Conservation (phyloP, 2,797 vertebrate species). For the Chrosomus eos region DNA sequence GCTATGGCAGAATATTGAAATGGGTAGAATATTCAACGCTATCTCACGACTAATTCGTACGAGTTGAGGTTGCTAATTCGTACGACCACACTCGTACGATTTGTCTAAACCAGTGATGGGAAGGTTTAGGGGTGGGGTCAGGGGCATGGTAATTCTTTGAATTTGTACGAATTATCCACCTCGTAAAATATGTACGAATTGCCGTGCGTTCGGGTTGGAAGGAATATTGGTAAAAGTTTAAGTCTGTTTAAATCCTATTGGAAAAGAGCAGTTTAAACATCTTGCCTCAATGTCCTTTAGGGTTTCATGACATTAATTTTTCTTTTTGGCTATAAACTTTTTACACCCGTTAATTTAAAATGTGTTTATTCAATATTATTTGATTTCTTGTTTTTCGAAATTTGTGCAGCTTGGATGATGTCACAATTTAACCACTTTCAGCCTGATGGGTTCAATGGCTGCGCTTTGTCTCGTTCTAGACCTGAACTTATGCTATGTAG, state of each 20-base stretch:
- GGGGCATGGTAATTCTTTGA: too few species aligned
- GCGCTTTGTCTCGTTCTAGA: constrained; percentile 46
- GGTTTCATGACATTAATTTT: background rate
- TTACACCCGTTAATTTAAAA: background rate
- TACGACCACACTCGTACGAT: too few species aligned
- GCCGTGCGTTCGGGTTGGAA: background rate
- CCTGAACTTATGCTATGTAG: constrained; percentile 50
- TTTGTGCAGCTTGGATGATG: background rate
- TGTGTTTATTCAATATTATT: constrained; percentile 13
- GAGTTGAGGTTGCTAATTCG: too few species aligned
- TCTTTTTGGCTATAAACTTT: too few species aligned
- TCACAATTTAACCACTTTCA: constrained; percentile 43
- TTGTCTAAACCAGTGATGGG: too few species aligned
- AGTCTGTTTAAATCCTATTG: background rate
- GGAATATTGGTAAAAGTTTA: background rate
- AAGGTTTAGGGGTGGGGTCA: too few species aligned
- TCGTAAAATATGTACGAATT: too few species aligned
- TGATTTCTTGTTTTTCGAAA: constrained; percentile 24
- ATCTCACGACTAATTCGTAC: too few species aligned
- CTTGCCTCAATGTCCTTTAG: background rate
- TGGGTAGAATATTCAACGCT: too few species aligned
- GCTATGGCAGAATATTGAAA: background rate
- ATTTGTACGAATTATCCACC: too few species aligned
- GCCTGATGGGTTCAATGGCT: constrained; percentile 34
- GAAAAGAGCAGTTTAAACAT: background rate